Evolutionary conservation across 2,888 invertebrate genomes (phyloP), one percentile per base, ranked within the genome.

Genomic region (Drosophila aldrichi): DNA sequence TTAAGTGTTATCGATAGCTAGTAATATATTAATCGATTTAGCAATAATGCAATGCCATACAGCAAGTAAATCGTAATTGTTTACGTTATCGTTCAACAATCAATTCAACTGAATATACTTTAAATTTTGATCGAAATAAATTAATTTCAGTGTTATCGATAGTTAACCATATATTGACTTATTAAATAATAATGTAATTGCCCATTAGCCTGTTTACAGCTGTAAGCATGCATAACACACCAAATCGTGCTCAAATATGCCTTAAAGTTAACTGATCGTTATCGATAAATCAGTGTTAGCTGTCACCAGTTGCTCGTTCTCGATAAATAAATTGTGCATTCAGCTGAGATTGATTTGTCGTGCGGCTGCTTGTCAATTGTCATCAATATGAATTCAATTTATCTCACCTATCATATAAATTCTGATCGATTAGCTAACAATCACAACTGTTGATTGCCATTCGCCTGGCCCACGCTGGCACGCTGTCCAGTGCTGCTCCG

Each of bases 371-470:
- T 49, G 49, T 34, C 49, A 49, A 20, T 20, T 54, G 38, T 38
- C 22, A 44, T 46, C 22, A 34, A 55, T 44, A 56, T 56, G n/a
- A 44, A 65, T 58, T 43, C 55, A 51, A 59, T 54, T 64, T 44
- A 34, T 49, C 25, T 14, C 20, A 57, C 25, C 46, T 34, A 44
- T 58, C 29, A 20, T 25, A 63, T 68, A 14, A n/a, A 49, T 58
- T 56, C 60, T 60, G 22, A 58, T 70, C 38, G 64, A 70, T 57
- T 58, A 12, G 51, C 40, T 44, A 40, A 18, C 29, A 76, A 60
- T 70, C 64, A 46, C 60, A 76, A 76, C 46, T 60, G 54, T 65
- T 57, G 71, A 61, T 54, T 51, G 57, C 29, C 54, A 29, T 46
- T n/a, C 20, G 3, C 16, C 16, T 25, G 29, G 43, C 32, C 54